phyloP scores from a whole-genome alignment of 2,888 invertebrate genomes.

The Thumatha senex region DNA sequence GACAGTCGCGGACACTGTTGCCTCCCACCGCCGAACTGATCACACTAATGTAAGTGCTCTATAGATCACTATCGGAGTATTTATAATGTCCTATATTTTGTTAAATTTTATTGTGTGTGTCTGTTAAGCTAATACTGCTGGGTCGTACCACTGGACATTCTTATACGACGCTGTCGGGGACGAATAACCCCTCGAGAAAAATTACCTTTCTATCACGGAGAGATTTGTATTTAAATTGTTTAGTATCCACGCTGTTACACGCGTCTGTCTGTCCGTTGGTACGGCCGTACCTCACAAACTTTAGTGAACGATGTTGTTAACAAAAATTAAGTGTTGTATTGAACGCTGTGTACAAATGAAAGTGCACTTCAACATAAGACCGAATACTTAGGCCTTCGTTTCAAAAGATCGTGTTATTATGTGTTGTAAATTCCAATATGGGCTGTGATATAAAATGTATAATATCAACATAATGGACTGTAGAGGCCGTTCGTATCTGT shows the following conservation, averaged over 20 bases:
- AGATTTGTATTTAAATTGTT: conserved; percentile 9
- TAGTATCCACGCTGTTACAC: conserved; percentile 25
- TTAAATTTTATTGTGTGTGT: conserved; percentile 77
- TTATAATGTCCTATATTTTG: conserved; percentile 79
- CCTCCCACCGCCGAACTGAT: conserved; percentile 66
- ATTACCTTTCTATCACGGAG: conserved; percentile 1
- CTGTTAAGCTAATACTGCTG: conserved; percentile 66
- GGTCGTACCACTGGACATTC: conserved; percentile 57
- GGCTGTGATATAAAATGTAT: conserved; percentile 89
- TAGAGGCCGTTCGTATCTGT: conserved; percentile 87
- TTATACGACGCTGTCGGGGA: conserved; percentile 30
- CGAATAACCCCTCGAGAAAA: conserved; percentile 21
- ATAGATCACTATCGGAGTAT: conserved; percentile 73
- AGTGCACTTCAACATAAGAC: conserved; percentile 79
- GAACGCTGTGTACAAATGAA: conserved; percentile 82
- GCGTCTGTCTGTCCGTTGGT: conserved; percentile 46
- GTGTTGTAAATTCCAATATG: conserved; percentile 89
- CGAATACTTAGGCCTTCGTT: conserved; percentile 75
- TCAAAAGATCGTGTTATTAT: conserved; percentile 77
- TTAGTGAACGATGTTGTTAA: conserved; percentile 71
- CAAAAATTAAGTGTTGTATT: conserved; percentile 74
- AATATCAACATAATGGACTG: conserved; percentile 86
- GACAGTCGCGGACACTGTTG: conserved; percentile 67
- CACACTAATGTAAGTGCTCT: conserved; percentile 71
- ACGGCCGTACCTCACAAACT: conserved; percentile 56